Evolutionary conservation across 2,113 vertebrate species (phyloP), one percentile per base, ranked within the genome.

Genomic region (Elaphurus davidianus): DNA sequence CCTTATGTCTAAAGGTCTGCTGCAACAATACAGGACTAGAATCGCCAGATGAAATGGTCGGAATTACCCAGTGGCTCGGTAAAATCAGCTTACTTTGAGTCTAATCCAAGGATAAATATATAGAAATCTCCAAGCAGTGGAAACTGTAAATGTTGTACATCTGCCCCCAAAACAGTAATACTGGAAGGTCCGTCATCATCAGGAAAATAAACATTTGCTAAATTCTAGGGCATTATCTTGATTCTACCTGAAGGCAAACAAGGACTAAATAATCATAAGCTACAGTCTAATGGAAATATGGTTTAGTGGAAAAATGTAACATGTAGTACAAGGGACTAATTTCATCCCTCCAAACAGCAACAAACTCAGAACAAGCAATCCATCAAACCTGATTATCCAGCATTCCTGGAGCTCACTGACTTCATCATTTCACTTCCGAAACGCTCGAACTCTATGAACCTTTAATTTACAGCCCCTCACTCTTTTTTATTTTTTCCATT

Each of bases 21-120:
- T 92, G 96, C 90, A 43, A 96, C 4, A 52, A 64, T 21, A 97
- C 23, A 90, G 79, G n/a, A 97, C 60, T 96, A 94, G 98, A 98
- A 98, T 59, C 93, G 7, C 62, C 97, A 98, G 97, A 97, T 0
- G 8, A 98, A 94, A 96, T 79, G 88, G 62, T 95, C 96, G 92
- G 96, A 98, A 98, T 98, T 97, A 98, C 52, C 45, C 97, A 64
- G 91, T 36, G 62, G 92, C 94, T 98, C 98, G 96, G 97, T 47
- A 97, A 98, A 98, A 98, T 97, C 97, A 98, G 94, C 92, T 99
- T 98, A 98, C 85, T 98, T 98, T 87, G 96, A 87, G 90, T 97
- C 94, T 98, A 96, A 98, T 98, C 97, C 98, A 97, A 89, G 89
- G 94, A 98, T 97, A 85, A 98, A 93, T 0, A 0, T 83, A 93